Conservation (phyloP, 2,888 invertebrate genomes). For the Melanargia galathea region DNA sequence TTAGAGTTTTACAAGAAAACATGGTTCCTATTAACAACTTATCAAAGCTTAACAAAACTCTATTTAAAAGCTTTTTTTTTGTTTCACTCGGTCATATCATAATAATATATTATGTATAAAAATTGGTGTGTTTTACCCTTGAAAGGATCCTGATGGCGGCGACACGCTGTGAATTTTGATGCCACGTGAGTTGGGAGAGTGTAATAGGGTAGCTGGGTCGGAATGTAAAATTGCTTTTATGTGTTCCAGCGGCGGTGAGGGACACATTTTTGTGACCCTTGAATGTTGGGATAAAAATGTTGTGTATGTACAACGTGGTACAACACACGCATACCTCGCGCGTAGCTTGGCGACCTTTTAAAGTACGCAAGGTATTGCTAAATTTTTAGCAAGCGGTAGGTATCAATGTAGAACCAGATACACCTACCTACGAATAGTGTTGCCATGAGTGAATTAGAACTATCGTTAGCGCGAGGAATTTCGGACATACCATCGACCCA, state of each 20-base stretch:
- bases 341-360: background rate
- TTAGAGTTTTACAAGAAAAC: background rate
- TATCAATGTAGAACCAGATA: too few species aligned
- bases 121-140: slow-evolving; percentile 22
- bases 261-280: slow-evolving; percentile 25
- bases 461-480: too few species aligned
- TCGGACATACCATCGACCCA: too few species aligned
- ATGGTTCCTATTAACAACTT: background rate
- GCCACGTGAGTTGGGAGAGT: background rate
- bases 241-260: slow-evolving; percentile 22
- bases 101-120: slow-evolving; percentile 17
- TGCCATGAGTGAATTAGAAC: too few species aligned
- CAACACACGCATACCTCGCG: background rate
- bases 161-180: slow-evolving; percentile 27
- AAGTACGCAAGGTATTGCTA: background rate
- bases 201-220: slow-evolving; percentile 15
- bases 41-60: background rate
- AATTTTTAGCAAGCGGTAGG: background rate
- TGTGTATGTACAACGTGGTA: background rate
- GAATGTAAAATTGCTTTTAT: slow-evolving; percentile 27
- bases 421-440: too few species aligned
- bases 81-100: slow-evolving; percentile 6
- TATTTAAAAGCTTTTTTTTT: slow-evolving; percentile 7
- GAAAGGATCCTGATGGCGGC: slow-evolving; percentile 24
- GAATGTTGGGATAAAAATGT: slow-evolving; percentile 2